phyloP scores from a whole-genome alignment of 2,888 invertebrate species.

The Hydroisotoma schaefferi region DNA sequence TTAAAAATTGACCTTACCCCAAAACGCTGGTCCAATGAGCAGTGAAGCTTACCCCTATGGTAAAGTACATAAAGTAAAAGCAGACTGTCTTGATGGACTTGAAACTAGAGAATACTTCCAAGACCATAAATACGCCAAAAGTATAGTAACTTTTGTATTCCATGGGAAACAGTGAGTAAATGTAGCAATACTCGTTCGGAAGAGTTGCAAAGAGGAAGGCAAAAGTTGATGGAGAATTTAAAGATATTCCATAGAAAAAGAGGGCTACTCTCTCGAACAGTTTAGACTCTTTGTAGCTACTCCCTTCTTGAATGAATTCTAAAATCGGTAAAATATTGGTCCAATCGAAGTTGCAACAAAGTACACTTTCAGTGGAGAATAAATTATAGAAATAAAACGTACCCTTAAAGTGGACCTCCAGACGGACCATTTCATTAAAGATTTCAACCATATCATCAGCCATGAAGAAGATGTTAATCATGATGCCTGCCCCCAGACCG shows the following conservation, averaged over 20 bases:
- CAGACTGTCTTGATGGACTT: neutral
- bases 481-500: neutral
- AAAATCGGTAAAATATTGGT: neutral
- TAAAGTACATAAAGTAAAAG: neutral
- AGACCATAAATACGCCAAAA: neutral
- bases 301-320: neutral
- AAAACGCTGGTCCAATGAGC: neutral
- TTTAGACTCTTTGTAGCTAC: neutral
- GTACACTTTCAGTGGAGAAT: no score
- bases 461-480: neutral
- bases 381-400: no score
- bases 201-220: neutral
- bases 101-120: neutral
- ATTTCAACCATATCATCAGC: neutral
- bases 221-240: neutral
- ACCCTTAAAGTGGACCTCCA: neutral
- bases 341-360: neutral
- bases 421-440: neutral
- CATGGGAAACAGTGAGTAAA: neutral
- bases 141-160: neutral
- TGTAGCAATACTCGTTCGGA: neutral
- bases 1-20: neutral
- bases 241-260: neutral
- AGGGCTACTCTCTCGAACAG: neutral
- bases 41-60: neutral